Evolutionary conservation across 2,888 invertebrate species (phyloP), one percentile per base, ranked within the genome.

Genomic region (Anoplius nigerrimus): DNA sequence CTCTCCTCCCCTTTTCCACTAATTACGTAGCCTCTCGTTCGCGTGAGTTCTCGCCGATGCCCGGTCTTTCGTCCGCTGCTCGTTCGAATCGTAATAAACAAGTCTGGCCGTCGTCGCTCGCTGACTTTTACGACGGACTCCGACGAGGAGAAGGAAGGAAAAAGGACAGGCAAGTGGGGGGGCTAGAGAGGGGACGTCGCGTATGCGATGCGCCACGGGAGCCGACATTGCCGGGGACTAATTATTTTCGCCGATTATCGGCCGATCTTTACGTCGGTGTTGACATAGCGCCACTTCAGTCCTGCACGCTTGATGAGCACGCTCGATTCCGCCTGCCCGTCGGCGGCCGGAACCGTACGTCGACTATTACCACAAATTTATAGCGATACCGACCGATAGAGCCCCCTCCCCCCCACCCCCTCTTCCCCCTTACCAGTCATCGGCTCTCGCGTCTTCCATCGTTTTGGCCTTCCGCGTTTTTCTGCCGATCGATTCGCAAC

Each of bases 11-110:
- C 78, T 83, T 86, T 86, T 85, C 83, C 84, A 86, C 88, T 89
- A 87, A 87, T 87, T 88, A 86, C 86, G 82, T 83, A 79, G 76
- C 75, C 83, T 84, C 85, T 84, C 86, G 79, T 77, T 76, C 75
- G 78, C 75, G 69, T 73, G 74, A 63, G 66, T 82, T 83, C 76
- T 82, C 76, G 79, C 57, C 78, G 79, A 81, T 64, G 74, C 72
- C 34, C 34, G 11, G 34, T 34, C 27, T 6, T 2, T 27, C 27
- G 27, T n/a, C 27, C 27, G 27, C 2, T 2, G 27, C 27, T 34
- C 34, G 4, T 2, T 34, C 34, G 34, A 34, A 34, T 34, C 34
- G 34, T 34, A 34, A 34, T 34, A 34, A 34, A 34, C 34, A 34
- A 34, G 34, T 13, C 1, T 1, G 6, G 11, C 6, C 34, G 34